Conservation (phyloP, 2,797 vertebrate species). For the Anableps anableps region DNA sequence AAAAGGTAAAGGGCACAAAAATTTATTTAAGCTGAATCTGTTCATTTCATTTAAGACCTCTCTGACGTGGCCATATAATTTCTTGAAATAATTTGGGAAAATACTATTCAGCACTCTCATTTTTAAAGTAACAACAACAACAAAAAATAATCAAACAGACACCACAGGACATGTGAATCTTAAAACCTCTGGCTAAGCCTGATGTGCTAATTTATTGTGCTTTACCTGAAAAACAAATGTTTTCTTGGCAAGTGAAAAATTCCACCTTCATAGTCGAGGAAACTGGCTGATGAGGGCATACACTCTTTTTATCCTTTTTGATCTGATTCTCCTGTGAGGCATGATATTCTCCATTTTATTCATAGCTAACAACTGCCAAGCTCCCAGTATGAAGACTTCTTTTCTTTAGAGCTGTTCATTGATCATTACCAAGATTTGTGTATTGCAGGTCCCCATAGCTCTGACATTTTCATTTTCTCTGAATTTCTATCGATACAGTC, state of each 20-base stretch:
- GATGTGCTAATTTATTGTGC: constrained; percentile 45
- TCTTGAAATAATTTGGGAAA: background rate
- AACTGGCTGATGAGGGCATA: constrained; percentile 34
- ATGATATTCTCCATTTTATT: constrained; percentile 41
- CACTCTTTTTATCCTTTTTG: constrained; percentile 37
- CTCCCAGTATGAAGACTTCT: constrained; percentile 7
- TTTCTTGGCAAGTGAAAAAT: constrained; percentile 53
- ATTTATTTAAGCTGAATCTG: background rate
- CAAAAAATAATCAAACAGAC: background rate
- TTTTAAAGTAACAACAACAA: background rate
- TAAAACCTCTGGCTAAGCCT: constrained; percentile 30
- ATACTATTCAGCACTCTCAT: background rate
- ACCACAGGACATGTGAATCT: constrained; percentile 21
- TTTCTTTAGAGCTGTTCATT: constrained; percentile 12
- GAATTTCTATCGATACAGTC: background rate
- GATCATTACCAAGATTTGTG: constrained; percentile 23
- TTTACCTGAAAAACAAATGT: constrained; percentile 40
- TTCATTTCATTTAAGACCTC: background rate
- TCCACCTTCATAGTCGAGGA: constrained; percentile 32
- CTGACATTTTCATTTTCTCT: background rate
- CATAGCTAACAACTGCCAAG: constrained; percentile 21
- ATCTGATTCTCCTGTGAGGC: constrained; percentile 37
- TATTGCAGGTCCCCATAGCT: constrained; percentile 3
- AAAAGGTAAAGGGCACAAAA: background rate
- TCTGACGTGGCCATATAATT: background rate